Base-by-base conservation (phyloP, 2,888 invertebrate genomes). In the Cartodere bifasciata region DNA sequence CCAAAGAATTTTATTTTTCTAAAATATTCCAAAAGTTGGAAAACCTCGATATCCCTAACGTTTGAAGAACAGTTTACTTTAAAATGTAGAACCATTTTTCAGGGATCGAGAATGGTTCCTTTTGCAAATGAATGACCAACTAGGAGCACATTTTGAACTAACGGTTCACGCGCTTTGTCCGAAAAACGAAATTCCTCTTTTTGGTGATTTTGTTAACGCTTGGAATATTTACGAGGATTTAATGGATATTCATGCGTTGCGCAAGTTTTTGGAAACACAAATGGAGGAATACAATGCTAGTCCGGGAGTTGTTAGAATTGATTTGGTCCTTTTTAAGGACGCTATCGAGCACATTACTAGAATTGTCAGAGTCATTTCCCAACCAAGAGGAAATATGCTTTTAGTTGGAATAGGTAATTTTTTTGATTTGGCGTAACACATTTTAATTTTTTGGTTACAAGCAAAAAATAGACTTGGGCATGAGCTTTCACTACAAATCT, bases 331-430 rank as follows among this genome's bases (percentile, higher is more conserved):
- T 35, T 90, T 88, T 58, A 75, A 72, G 44, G 87, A 90, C 50
- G 88, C 88, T 6, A 76, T 90, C 23, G 81, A 86, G 46, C 88
- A 90, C 56, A 70, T 90, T 31, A 77, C 80, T 36, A 73, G 84
- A 39, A 79, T 90, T 36, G 75, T 81, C 13, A 67, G 90, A 23
- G 83, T 88, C 16, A 72, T 90, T 32, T 82, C 87, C 1, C 87
- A 82, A 57, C 83, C 80, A 0, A 63, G 83, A 7, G 88, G 90
- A 1, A 76, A 90, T 54, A 70, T 85, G 72, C 63, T 90, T 10
- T 70, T 88, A 37, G 75, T 90, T 20, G 88, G 88, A 16, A 81
- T 87, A 35, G 83, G 78, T 66, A 32, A 34, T 55, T 35, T 14
- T 11, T 15, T 11, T 6, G n/a, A n/a, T n/a, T n/a, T n/a, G n/a